A percentile compares a stretch with the other conserved stretches of the same genome.
Evolutionary conservation across 2,797 vertebrate species (phyloP).

Genomic region (Euthynnus affinis): DNA sequence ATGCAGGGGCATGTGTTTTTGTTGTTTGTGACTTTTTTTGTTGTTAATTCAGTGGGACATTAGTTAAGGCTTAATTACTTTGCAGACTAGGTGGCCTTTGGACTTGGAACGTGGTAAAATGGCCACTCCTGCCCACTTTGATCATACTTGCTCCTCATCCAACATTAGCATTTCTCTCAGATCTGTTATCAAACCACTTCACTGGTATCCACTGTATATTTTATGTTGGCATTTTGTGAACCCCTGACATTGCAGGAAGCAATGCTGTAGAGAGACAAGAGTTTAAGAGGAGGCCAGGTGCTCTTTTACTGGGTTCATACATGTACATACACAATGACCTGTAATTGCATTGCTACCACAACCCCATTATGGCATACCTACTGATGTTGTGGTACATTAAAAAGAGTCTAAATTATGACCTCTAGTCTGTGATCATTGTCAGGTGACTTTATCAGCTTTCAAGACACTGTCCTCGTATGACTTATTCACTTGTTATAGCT

Average conservation of each 20-base stretch:
- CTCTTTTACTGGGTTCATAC: conserved; percentile 3
- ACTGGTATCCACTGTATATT: conserved; percentile 10
- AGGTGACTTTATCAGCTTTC: conserved; percentile 35
- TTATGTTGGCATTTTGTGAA: conserved; percentile 12
- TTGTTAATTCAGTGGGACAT: background rate
- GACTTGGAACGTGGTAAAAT: no score
- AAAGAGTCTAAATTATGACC: conserved; percentile 31
- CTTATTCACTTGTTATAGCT: conserved; percentile 32
- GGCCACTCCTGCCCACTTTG: background rate
- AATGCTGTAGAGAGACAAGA: background rate
- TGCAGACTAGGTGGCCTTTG: no score
- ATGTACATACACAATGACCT: background rate
- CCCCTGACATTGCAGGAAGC: background rate
- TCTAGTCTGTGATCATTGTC: conserved; percentile 27
- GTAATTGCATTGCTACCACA: conserved; percentile 31
- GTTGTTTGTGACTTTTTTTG: no score
- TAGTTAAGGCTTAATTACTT: background rate
- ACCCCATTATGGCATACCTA: conserved; percentile 33
- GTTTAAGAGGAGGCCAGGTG: background rate
- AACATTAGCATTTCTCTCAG: background rate
- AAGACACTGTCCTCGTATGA: conserved; percentile 33
- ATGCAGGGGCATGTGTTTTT: no score
- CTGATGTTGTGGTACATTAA: conserved; percentile 38
- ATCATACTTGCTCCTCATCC: background rate
- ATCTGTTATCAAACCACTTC: background rate